phyloP scores from a whole-genome alignment of 2,113 vertebrate species.

The Tapirus terrestris region DNA sequence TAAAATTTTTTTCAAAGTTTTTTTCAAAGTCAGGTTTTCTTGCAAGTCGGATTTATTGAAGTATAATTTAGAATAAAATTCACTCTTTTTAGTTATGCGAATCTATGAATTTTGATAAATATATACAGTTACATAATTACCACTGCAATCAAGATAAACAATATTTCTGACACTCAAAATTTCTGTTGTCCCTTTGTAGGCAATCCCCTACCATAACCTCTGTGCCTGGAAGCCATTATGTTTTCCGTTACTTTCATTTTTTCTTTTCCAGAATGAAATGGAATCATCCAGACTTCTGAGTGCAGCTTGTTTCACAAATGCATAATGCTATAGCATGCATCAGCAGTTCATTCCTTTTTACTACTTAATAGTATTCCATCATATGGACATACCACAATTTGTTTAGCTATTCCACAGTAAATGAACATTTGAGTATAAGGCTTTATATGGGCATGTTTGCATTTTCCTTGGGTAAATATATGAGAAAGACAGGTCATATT shows the following conservation, averaged over 20 bases:
- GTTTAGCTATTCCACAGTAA: background rate
- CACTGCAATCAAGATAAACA: background rate
- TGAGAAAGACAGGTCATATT: background rate
- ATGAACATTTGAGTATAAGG: background rate
- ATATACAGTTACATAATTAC: background rate
- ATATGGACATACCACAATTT: background rate
- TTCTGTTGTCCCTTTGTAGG: background rate
- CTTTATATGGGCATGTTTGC: background rate
- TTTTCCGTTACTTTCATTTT: background rate
- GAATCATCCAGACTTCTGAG: background rate
- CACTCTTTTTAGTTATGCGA: background rate
- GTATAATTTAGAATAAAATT: background rate
- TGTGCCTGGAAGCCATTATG: background rate
- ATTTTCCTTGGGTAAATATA: background rate
- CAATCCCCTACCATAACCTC: background rate
- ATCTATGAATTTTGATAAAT: background rate
- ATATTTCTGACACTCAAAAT: background rate
- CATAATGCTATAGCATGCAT: background rate
- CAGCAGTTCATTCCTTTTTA: background rate
- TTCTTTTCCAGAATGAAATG: constrained; percentile 34
- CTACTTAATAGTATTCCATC: background rate
- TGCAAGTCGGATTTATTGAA: background rate
- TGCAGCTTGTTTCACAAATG: background rate
- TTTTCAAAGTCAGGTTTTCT: too few species aligned
- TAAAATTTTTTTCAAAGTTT: background rate